A percentile compares a stretch with the other conserved stretches of the same genome.
Evolutionary conservation across 2,888 invertebrate species (phyloP).

Genomic region (Automeris io): DNA sequence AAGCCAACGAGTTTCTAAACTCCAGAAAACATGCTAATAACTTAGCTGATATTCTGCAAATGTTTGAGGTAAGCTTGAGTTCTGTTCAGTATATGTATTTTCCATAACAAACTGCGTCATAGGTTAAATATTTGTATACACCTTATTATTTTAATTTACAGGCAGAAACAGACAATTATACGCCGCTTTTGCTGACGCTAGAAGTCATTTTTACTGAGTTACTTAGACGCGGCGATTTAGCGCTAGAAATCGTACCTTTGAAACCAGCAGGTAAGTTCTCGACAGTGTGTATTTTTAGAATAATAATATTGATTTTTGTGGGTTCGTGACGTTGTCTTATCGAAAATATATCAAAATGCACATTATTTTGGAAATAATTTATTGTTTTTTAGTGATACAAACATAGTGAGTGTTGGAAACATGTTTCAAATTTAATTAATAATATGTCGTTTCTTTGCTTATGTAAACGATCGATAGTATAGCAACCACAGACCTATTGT

Average conservation of each 20-base stretch:
- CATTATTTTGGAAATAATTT: too few relatives aligned
- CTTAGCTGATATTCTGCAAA: slow-evolving; percentile 80
- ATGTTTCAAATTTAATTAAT: slow-evolving; percentile 24
- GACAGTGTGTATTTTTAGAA: slow-evolving; percentile 19
- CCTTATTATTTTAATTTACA: slow-evolving; percentile 40
- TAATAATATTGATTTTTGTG: slow-evolving; percentile 41
- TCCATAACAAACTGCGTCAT: slow-evolving; percentile 36
- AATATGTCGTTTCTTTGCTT: slow-evolving; percentile 40
- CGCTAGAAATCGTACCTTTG: slow-evolving; percentile 76
- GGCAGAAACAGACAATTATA: slow-evolving; percentile 64
- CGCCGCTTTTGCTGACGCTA: slow-evolving; percentile 80
- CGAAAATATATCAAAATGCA: too few relatives aligned
- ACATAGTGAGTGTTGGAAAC: too few relatives aligned
- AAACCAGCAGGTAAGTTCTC: slow-evolving; percentile 70
- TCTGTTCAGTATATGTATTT: slow-evolving; percentile 11
- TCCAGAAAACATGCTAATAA: slow-evolving; percentile 80
- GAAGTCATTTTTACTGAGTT: slow-evolving; percentile 84
- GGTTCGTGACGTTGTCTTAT: background rate
- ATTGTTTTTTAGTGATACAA: too few relatives aligned
- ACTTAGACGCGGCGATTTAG: slow-evolving; percentile 81
- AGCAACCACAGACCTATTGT: slow-evolving; percentile 19
- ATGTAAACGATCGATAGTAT: slow-evolving; percentile 27
- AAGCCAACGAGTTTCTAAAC: slow-evolving; percentile 83
- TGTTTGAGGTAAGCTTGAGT: slow-evolving; percentile 77
- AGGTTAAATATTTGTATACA: slow-evolving; percentile 38